Evolutionary conservation across 2,888 invertebrate species (phyloP).

Genomic region (Synergus laeviventris): DNA sequence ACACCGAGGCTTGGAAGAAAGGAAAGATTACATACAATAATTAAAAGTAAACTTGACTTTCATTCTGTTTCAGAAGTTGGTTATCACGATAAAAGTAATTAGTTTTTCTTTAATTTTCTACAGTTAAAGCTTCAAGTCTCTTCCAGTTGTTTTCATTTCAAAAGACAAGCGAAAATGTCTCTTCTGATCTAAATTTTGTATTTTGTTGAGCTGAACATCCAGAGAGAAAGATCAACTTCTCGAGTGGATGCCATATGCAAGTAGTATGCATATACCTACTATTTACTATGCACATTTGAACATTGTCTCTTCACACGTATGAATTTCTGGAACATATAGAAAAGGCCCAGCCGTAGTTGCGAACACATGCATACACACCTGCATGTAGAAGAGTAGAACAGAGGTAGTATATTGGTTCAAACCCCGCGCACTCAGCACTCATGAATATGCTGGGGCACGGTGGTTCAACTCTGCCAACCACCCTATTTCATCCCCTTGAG

Average conservation of each 20-base stretch:
- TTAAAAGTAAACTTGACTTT: slow-evolving; percentile 20
- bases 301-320: slow-evolving; percentile 7
- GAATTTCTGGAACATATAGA: slow-evolving; percentile 25
- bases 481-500: slow-evolving; percentile 60
- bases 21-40: slow-evolving; percentile 41
- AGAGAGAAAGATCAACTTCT: background rate
- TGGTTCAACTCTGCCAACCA: slow-evolving; percentile 63
- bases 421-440: slow-evolving; percentile 72
- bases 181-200: background rate
- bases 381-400: slow-evolving; percentile 49
- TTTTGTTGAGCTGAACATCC: background rate
- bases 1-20: background rate
- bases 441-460: slow-evolving; percentile 72
- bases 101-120: background rate
- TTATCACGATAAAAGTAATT: background rate
- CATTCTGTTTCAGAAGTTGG: background rate
- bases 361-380: slow-evolving; percentile 31
- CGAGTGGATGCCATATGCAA: background rate
- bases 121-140: background rate
- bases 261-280: background rate
- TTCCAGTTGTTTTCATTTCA: background rate
- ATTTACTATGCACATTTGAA: background rate
- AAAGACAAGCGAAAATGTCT: background rate
- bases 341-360: background rate
- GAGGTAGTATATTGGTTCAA: slow-evolving; percentile 67